phyloP scores from a whole-genome alignment of 2,797 vertebrate species.

The Typhlichthys subterraneus region DNA sequence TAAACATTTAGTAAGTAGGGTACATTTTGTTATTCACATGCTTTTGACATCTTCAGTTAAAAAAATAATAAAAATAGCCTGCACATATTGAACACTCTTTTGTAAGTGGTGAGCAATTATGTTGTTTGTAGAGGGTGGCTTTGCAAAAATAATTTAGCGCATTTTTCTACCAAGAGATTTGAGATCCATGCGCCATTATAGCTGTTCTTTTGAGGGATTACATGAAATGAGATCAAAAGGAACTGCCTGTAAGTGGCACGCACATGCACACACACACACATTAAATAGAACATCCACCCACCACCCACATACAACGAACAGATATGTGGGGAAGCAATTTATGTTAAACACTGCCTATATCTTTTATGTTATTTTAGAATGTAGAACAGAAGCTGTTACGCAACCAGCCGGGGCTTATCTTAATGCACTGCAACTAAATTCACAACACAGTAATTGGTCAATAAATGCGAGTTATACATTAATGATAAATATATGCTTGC shows the following conservation, averaged over 20 bases:
- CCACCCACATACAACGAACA: constrained; percentile 44
- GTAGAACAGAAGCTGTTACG: constrained; percentile 31
- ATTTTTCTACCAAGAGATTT: constrained; percentile 29
- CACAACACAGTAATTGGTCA: constrained; percentile 13
- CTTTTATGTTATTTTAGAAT: constrained; percentile 48
- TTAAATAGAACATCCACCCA: neutral
- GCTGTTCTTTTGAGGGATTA: constrained; percentile 45
- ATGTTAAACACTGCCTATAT: constrained; percentile 27
- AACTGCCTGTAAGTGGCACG: constrained; percentile 26
- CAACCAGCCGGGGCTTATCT: constrained; percentile 14
- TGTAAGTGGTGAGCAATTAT: constrained; percentile 16
- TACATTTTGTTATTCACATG: constrained; percentile 12
- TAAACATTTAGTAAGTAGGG: constrained; percentile 11
- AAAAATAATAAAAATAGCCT: neutral
- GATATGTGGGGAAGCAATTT: constrained; percentile 44
- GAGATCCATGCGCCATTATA: constrained; percentile 24
- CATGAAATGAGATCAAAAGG: constrained; percentile 53
- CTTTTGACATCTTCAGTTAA: neutral
- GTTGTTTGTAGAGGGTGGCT: constrained; percentile 14
- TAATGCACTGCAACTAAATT: constrained; percentile 13
- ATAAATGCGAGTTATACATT: neutral
- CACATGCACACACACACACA: constrained; percentile 33
- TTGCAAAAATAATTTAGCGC: constrained; percentile 27
- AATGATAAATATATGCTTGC: too few relatives aligned
- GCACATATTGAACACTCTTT: constrained; percentile 3